Percentiles rank a stretch among this genome's conserved stretches.
These are phyloP conservation scores for Heliconius congener DNA, from an alignment of 1,140 invertebrate species.

Conservation along the genomic window DNA sequence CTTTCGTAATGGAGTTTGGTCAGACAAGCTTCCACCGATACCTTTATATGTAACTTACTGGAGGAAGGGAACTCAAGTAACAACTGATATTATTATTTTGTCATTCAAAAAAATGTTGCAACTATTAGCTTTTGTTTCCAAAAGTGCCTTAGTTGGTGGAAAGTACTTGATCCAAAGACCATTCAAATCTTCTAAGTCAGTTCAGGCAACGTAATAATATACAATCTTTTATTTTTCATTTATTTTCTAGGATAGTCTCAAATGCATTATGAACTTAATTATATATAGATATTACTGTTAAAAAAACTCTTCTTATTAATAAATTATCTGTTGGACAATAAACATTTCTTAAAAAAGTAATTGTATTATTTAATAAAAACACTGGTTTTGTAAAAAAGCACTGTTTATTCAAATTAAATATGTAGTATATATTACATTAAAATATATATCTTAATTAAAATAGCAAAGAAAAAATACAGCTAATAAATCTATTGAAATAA, in stretches of 20 bases:
- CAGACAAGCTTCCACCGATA: constrained; percentile 63
- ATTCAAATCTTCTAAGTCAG: constrained; percentile 57
- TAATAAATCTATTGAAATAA: constrained; percentile 77
- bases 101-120: constrained; percentile 54
- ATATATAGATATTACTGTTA: constrained; percentile 44
- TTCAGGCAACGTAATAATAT: constrained; percentile 59
- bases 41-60: constrained; percentile 66
- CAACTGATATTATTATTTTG: constrained; percentile 48
- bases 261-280: constrained; percentile 51
- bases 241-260: constrained; percentile 43
- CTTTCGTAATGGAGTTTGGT: constrained; percentile 71
- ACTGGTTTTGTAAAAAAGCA: constrained; percentile 67
- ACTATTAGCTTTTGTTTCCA: constrained; percentile 51
- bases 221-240: constrained; percentile 6
- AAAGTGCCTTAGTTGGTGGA: constrained; percentile 60
- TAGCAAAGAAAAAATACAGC: constrained; percentile 77
- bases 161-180: constrained; percentile 60
- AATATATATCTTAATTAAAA: constrained; percentile 80
- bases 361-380: constrained; percentile 29
- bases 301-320: constrained; percentile 38
- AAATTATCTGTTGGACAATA: constrained; percentile 57
- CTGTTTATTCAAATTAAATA: constrained; percentile 81
- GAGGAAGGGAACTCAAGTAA: constrained; percentile 62
- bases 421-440: constrained; percentile 80
- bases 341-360: constrained; percentile 42